Conservation (phyloP, 2,888 invertebrate genomes). For the Acanthosepion pharaonis region DNA sequence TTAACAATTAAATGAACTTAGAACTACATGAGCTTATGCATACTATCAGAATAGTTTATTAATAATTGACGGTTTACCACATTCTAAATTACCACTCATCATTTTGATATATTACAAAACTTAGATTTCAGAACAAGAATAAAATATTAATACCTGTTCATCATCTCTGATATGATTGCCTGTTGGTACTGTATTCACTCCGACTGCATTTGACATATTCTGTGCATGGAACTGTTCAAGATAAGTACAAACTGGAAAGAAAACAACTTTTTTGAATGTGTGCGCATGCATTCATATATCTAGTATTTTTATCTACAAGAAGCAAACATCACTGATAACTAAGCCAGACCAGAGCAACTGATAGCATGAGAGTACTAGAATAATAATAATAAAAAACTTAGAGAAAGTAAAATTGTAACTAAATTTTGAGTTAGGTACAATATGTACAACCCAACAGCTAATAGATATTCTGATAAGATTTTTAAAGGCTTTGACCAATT, state of each 20-base stretch:
- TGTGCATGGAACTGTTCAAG: conserved; percentile 78
- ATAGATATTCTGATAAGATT: neutral
- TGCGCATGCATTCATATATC: neutral
- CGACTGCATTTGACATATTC: conserved; percentile 74
- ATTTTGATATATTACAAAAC: neutral
- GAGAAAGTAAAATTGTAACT: too few species aligned
- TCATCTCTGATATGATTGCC: conserved; percentile 85
- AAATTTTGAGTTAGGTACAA: too few species aligned
- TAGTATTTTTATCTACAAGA: neutral
- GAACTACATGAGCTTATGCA: too few species aligned
- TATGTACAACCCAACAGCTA: neutral
- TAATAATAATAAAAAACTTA: neutral
- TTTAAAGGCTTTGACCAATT: too few species aligned
- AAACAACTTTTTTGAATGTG: neutral
- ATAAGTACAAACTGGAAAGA: conserved; percentile 83
- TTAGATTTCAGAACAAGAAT: neutral
- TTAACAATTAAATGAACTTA: neutral
- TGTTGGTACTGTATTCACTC: conserved; percentile 79
- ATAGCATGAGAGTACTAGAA: too few species aligned
- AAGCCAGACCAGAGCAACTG: neutral
- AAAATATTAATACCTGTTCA: conserved; percentile 74
- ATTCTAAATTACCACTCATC: neutral
- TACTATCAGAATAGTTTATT: neutral
- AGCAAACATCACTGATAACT: neutral
- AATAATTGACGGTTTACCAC: neutral